A percentile compares a stretch with the other conserved stretches of the same genome.
Evolutionary conservation across 2,113 vertebrate species (phyloP).

Genomic region (Alouatta palliata): DNA sequence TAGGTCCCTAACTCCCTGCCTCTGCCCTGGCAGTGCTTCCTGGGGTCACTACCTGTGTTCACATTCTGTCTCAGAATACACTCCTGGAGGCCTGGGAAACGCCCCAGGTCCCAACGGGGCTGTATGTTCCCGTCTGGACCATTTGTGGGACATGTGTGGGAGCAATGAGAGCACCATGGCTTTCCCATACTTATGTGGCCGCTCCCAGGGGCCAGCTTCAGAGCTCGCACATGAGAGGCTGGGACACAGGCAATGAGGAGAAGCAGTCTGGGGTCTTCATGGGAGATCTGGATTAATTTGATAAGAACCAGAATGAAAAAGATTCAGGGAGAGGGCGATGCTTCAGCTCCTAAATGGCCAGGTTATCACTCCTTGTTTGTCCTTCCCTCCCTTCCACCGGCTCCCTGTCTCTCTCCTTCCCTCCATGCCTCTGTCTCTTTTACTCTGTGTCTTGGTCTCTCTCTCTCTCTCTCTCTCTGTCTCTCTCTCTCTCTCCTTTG

Average conservation of each 20-base stretch:
- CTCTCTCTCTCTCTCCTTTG: too few species aligned
- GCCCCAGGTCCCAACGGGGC: neutral
- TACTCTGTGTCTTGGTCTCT: neutral
- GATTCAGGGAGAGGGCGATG: neutral
- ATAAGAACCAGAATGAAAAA: neutral
- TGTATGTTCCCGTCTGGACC: neutral
- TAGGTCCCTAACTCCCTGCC: neutral
- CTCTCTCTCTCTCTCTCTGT: too few species aligned
- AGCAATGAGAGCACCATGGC: too few species aligned
- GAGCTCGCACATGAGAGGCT: neutral
- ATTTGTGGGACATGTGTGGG: too few species aligned
- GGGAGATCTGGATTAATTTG: neutral
- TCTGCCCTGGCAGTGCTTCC: neutral
- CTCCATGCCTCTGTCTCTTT: neutral
- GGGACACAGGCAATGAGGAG: neutral
- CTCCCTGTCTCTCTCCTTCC: neutral
- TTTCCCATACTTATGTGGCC: accelerated
- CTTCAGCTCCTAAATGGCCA: neutral
- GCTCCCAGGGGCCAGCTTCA: neutral
- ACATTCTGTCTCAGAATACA: too few species aligned
- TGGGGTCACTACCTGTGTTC: neutral
- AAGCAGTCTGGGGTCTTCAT: neutral
- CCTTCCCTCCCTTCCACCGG: neutral
- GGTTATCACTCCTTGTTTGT: neutral
- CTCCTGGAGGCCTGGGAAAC: neutral